Evolutionary conservation across 2,113 vertebrate genomes (phyloP).

Genomic region (Limanda limanda): DNA sequence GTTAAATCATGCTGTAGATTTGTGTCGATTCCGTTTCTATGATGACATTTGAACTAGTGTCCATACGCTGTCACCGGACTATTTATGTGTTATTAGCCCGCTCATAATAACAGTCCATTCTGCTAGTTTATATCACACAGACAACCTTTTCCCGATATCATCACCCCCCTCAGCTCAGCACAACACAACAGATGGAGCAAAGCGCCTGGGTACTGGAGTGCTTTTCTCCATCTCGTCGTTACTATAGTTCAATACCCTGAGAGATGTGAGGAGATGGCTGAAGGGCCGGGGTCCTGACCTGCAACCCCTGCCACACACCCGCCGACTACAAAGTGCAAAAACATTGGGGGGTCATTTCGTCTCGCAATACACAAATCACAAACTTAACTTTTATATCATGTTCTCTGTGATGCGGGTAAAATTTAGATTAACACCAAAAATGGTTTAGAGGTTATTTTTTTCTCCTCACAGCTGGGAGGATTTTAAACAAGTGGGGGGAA

Average conservation of each 20-base stretch:
- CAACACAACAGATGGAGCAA: slow-evolving; percentile 66
- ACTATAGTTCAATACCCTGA: slow-evolving; percentile 75
- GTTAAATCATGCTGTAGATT: background rate
- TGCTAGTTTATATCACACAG: slow-evolving; percentile 32
- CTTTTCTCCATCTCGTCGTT: slow-evolving; percentile 71
- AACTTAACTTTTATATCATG: slow-evolving; percentile 15
- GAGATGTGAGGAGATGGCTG: slow-evolving; percentile 76
- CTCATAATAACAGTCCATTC: slow-evolving; percentile 28
- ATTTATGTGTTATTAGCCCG: slow-evolving; percentile 15
- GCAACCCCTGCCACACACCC: slow-evolving; percentile 67
- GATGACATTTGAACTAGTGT: too few relatives aligned
- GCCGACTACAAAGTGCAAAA: slow-evolving; percentile 55
- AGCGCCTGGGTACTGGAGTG: slow-evolving; percentile 70
- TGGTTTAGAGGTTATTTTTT: too few relatives aligned
- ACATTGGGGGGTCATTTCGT: slow-evolving; percentile 23
- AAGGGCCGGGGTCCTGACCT: slow-evolving; percentile 80
- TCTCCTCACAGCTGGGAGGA: too few relatives aligned
- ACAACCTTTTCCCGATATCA: slow-evolving; percentile 37
- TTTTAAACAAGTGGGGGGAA: background rate
- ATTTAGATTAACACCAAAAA: background rate
- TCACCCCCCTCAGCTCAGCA: slow-evolving; percentile 38
- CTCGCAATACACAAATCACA: background rate
- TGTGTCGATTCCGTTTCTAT: slow-evolving; percentile 4
- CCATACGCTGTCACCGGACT: background rate
- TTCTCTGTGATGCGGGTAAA: background rate